These are phyloP conservation scores for Rhinichthys klamathensis DNA, from an alignment of 2,113 vertebrate species.

Conservation along the genomic window DNA sequence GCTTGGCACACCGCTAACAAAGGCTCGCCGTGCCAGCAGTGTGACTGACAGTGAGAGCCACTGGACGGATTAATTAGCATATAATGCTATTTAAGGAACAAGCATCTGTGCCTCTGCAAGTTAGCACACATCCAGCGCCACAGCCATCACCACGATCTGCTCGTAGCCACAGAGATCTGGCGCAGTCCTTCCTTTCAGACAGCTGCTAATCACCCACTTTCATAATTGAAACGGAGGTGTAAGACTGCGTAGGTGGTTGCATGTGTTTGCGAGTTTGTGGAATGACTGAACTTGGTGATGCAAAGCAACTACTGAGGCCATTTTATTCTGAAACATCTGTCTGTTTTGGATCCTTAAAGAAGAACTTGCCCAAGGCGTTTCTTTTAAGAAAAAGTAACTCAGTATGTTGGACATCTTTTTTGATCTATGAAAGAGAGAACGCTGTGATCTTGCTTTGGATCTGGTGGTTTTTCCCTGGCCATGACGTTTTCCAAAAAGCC, in stretches of 20 bases:
- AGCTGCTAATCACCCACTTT: conserved; percentile 17
- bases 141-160: not conserved
- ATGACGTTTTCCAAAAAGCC: conserved; percentile 10
- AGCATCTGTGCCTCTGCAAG: conserved; percentile 45
- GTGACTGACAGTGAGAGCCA: conserved; percentile 26
- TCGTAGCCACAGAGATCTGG: not conserved
- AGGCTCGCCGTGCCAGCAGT: conserved; percentile 13
- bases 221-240: conserved; percentile 25
- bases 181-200: conserved; percentile 11
- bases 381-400: conserved; percentile 39
- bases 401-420: conserved; percentile 37
- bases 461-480: not conserved
- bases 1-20: not conserved
- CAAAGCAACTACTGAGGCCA: conserved; percentile 31
- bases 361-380: conserved; percentile 35
- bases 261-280: conserved; percentile 1
- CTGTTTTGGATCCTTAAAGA: conserved; percentile 36
- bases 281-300: conserved; percentile 19
- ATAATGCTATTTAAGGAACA: conserved; percentile 32
- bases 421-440: conserved; percentile 36
- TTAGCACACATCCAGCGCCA: conserved; percentile 23
- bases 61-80: conserved; percentile 35
- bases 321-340: conserved; percentile 24
- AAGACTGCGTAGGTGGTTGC: conserved; percentile 15
- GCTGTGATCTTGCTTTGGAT: conserved; percentile 35